Conservation (phyloP, 1,140 invertebrate species). For the Bombus difficillimus region DNA sequence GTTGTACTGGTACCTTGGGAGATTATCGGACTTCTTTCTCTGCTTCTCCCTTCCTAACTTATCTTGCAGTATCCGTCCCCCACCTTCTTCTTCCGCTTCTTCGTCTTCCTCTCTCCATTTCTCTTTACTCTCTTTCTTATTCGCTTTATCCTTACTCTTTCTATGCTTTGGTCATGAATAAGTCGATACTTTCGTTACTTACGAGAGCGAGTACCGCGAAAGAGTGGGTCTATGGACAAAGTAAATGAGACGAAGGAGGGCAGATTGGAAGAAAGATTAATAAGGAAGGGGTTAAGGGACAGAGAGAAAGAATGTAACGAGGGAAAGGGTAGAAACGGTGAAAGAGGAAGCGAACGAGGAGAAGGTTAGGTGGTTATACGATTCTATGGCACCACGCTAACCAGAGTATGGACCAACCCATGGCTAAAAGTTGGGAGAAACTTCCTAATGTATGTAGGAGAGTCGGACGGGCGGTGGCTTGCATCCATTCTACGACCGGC, state of each 20-base stretch:
- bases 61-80: constrained; percentile 47
- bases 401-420: constrained; percentile 37
- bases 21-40: constrained; percentile 51
- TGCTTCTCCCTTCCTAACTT: constrained; percentile 51
- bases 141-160: constrained; percentile 10
- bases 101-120: neutral
- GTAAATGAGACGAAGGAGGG: constrained; percentile 39
- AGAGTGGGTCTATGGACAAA: constrained; percentile 3
- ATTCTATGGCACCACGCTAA: constrained; percentile 64
- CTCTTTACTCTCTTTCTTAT: constrained; percentile 39
- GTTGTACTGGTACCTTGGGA: constrained; percentile 60
- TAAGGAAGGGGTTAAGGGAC: constrained; percentile 2
- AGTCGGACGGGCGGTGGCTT: constrained; percentile 70
- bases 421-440: constrained; percentile 74
- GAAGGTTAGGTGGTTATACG: constrained; percentile 66
- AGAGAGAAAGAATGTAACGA: constrained; percentile 18
- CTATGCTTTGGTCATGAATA: constrained; percentile 42
- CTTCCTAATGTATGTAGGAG: constrained; percentile 79
- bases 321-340: constrained; percentile 17
- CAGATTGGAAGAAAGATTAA: constrained; percentile 36
- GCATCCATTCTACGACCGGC: constrained; percentile 73
- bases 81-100: constrained; percentile 50
- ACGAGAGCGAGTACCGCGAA: neutral
- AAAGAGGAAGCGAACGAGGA: constrained; percentile 16
- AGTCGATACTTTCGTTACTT: constrained; percentile 59